These are phyloP conservation scores for Helicoverpa armigera DNA, from an alignment of 1,140 invertebrate genomes.

Conservation along the genomic window DNA sequence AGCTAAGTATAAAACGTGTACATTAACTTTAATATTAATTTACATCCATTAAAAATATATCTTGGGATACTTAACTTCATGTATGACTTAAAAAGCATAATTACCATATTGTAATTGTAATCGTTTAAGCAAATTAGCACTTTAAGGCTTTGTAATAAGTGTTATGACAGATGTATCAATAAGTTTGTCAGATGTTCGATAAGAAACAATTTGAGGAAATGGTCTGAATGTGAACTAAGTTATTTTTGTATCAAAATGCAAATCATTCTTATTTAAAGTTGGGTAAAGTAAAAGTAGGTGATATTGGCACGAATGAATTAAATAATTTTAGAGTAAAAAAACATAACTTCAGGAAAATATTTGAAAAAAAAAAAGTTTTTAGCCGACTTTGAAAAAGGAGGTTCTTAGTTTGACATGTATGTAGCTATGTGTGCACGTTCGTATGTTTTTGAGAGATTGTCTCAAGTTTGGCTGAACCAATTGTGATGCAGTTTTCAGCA, in stretches of 20 bases:
- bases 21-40: neutral
- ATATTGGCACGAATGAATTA: too few species aligned
- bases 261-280: neutral
- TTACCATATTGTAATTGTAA: neutral
- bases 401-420: too few species aligned
- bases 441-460: too few species aligned
- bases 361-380: too few species aligned
- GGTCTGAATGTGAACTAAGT: neutral
- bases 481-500: too few species aligned
- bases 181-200: conserved; percentile 9
- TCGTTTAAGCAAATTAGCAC: neutral
- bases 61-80: neutral
- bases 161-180: neutral
- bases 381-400: too few species aligned
- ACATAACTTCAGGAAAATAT: too few species aligned
- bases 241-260: neutral
- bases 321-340: too few species aligned
- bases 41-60: conserved; percentile 8
- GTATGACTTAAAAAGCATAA: neutral
- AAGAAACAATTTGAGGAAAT: neutral
- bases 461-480: too few species aligned
- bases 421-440: too few species aligned
- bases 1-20: too few species aligned
- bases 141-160: neutral
- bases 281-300: too few species aligned